Evolutionary conservation across 2,888 invertebrate genomes (phyloP), one percentile per base, ranked within the genome.

Genomic region (Drosophila paranaensis): DNA sequence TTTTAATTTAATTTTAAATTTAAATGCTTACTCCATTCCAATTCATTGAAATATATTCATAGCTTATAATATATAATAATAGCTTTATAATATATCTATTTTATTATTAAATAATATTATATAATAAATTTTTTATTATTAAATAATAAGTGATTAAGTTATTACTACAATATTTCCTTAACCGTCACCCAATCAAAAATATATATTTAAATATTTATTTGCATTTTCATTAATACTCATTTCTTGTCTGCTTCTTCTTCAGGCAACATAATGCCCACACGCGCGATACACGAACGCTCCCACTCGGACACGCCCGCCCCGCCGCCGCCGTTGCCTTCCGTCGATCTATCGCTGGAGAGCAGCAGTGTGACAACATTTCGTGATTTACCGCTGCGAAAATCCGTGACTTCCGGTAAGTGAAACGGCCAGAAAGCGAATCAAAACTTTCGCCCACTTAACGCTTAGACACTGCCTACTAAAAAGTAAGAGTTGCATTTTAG

Each of bases 281-380:
- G 87, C 27, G 76, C 96, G 53, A 96, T 96, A 92, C 97, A 97
- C 92, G 97, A 97, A 92, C 94, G 97, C 74, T 97, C 97, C 37
- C 97, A 97, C 93, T 97, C 97, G 33, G 97, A 97, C 92, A 97
- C 97, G 54, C 86, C 88, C 10, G 86, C 89, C 6, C 97, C 96
- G 25, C 96, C 96, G 56, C 96, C 96, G 62, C 96, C 96, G 58
- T 93, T 97, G 83, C 96, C 96, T 56, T 96, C 96, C 13, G 97
- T 98, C 60, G 97, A 98, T 93, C 94, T 98, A 67, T 98, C 97
- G 63, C 97, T 97, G 39, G 98, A 98, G 93, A 98, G 98, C 93
- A 98, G 98, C 93, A 98, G 98, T 92, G 98, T 98, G 75, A 97
- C 98, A 61, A 97, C 97, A 71, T 95, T 98, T 88, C 97, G 97